phyloP scores from a whole-genome alignment of 2,113 vertebrate species.

The Tupaia chinensis region DNA sequence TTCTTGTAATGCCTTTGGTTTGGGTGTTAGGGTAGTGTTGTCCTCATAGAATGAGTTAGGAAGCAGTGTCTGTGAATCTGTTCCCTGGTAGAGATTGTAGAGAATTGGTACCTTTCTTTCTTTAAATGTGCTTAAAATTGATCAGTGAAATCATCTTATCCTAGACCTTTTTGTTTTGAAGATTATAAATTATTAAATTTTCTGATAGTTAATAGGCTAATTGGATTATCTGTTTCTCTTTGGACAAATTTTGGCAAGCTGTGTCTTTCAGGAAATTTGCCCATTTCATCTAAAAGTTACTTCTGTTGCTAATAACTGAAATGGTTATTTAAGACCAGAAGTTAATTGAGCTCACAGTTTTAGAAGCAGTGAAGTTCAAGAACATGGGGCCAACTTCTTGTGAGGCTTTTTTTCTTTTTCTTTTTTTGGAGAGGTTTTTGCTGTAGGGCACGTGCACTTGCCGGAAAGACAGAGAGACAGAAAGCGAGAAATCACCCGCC shows the following conservation, averaged over 20 bases:
- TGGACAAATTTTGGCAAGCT: neutral
- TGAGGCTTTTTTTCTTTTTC: no score
- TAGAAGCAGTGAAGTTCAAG: no score
- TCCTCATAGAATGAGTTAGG: neutral
- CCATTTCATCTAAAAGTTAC: no score
- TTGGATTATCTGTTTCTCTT: neutral
- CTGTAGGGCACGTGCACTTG: no score
- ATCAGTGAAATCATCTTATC: neutral
- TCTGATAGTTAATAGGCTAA: neutral
- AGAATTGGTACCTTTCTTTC: neutral
- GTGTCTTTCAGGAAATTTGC: no score
- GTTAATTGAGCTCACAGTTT: no score
- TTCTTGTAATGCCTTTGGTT: neutral
- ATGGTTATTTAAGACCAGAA: no score
- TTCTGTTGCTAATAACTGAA: no score
- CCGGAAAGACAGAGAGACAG: no score
- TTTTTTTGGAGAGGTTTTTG: no score
- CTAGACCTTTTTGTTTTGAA: neutral
- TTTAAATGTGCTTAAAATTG: neutral
- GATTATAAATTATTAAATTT: neutral
- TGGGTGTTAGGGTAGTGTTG: neutral
- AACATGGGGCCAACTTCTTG: no score
- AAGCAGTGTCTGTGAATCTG: neutral
- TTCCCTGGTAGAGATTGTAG: neutral
- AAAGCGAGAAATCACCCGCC: no score